Evolutionary conservation across 2,797 vertebrate species (phyloP), one percentile per base, ranked within the genome.

Genomic region (Lacerta bilineata): DNA sequence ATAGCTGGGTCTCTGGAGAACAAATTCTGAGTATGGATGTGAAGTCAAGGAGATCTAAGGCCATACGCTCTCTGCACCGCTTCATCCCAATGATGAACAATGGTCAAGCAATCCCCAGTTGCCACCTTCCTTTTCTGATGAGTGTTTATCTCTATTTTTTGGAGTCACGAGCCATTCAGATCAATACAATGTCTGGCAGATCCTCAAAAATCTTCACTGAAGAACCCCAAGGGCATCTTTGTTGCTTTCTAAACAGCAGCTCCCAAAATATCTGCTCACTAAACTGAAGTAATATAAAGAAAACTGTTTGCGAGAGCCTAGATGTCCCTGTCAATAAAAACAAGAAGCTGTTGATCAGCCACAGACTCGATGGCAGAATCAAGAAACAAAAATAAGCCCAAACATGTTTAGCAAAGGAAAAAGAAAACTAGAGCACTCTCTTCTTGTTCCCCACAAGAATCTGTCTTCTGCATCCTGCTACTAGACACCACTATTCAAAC

Each of bases 271-370:
- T 72, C 72, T 83, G 59, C 72, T 89, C 83, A 55, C 69, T 85
- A 89, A 89, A 89, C 71, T 85, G 84, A 81, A 88, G 66, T 71
- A 78, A 89, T 71, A 89, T 76, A 81, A 89, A 89, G 78, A 85
- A 89, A 89, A 85, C 69, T 81, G 83, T 27, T 82, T 81, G 11
- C 59, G 68, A 89, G 33, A 55, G 61, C 59, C 78, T 81, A 55
- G 79, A 90, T 78, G 66, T 59, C 43, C 72, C 66, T 59, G 72
- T 78, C 84, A 90, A 90, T 90, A 86, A 78, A 83, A 77, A 71
- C 29, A 76, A 89, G 80, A 82, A 61, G 23, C 71, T 83, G 39
- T 71, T 83, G 66, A n/a, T 64, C 74, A 66, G 75, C n/a, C 64
- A 77, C 41, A 83, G 77, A 88, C 27, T 80, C 29, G 64, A 64